Base-by-base conservation (phyloP, 2,888 invertebrate species). In the Eurois occulta region DNA sequence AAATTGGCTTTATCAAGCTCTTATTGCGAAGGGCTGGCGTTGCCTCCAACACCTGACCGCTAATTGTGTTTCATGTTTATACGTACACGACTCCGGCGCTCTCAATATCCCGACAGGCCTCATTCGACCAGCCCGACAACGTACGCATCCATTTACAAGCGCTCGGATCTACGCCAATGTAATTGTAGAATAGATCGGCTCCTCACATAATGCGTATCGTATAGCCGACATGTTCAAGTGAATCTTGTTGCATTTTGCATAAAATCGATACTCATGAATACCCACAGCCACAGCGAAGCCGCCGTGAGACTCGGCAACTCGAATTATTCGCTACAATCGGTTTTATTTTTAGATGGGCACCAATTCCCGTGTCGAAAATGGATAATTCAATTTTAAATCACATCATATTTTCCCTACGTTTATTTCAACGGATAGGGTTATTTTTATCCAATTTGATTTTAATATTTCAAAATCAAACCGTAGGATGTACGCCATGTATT, bases 181-280 rank as follows among this genome's bases (percentile, higher is more conserved):
- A 96, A 95, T 96, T 95, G 94, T 92, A 90, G 89, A 91, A 92
- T 94, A 94, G 94, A 93, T 94, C 93, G 92, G 91, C 84, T 91
- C 92, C 91, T 91, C 91, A 89, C 90, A 87, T 92, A 92, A 92
- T 93, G 93, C 91, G 92, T 93, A 93, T 91, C 85, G 90, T 88
- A 91, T 87, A 93, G 91, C 88, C 93, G 90, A 93, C 93, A 91
- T 93, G 94, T 94, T 94, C 94, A 94, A 95, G 95, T 95, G 95
- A 96, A 96, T 96, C 95, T 96, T 95, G 96, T 95, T 96, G 96
- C 95, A 96, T 95, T 96, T 96, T 96, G 96, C 96, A 96, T 96
- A 96, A 96, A 96, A 96, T 96, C 96, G 95, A 96, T 96, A 95
- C 94, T 95, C 96, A 94, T 95, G 96, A 96, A 96, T 96, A 95